These are phyloP conservation scores for Etheostoma spectabile DNA, from an alignment of 2,113 vertebrate species.

Conservation along the genomic window DNA sequence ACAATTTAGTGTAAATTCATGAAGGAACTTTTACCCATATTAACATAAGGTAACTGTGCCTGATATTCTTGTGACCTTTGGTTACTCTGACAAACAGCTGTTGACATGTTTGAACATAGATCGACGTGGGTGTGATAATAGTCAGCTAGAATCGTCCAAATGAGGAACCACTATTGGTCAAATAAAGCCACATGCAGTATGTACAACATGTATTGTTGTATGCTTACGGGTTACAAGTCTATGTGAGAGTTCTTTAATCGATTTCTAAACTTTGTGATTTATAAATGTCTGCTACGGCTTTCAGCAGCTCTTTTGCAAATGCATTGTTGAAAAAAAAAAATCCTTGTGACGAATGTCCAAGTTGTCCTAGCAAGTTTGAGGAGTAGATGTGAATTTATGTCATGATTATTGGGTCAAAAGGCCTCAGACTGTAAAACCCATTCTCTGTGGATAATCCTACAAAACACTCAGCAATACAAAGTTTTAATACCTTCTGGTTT, in stretches of 20 bases:
- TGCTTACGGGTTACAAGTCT: neutral
- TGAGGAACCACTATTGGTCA: neutral
- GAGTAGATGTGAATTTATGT: constrained; percentile 32
- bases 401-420: constrained; percentile 15
- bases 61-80: neutral
- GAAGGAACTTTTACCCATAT: neutral
- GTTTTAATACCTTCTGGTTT: constrained; percentile 39
- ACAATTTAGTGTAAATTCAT: neutral
- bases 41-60: neutral
- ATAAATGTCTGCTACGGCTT: neutral
- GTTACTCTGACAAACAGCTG: neutral
- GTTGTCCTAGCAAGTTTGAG: neutral
- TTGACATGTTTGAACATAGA: neutral
- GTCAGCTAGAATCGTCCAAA: neutral
- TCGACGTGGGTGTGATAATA: neutral
- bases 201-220: neutral
- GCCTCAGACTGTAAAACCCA: constrained; percentile 41
- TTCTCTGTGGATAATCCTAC: constrained; percentile 52
- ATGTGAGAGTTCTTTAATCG: neutral
- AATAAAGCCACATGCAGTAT: neutral
- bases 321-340: neutral
- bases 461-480: constrained; percentile 11
- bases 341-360: constrained; percentile 1
- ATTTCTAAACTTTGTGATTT: constrained; percentile 17
- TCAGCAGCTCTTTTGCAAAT: neutral